These are phyloP conservation scores for Yoshiicerus persimilis DNA, from an alignment of 1,140 invertebrate genomes.

Conservation along the genomic window DNA sequence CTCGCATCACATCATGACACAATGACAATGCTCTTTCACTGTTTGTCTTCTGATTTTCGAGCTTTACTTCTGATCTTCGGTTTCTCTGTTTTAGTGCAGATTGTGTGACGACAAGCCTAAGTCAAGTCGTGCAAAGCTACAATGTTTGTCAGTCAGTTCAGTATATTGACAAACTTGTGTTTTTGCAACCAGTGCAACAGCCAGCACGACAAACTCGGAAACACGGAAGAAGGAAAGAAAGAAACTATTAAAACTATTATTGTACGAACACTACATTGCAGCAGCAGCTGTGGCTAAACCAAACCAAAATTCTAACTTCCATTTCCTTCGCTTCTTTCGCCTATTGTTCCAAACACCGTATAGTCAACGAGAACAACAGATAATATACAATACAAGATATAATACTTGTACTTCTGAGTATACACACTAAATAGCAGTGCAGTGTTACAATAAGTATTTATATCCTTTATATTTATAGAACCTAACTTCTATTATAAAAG, in stretches of 20 bases:
- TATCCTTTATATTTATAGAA: no score
- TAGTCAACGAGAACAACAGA: background rate
- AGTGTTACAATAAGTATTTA: no score
- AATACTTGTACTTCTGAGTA: no score
- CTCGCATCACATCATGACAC: background rate
- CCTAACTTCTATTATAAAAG: background rate
- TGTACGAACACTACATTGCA: background rate
- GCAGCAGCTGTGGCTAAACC: background rate
- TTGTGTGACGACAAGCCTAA: conserved; percentile 1
- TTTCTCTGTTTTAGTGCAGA: background rate
- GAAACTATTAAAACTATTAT: conserved; percentile 15
- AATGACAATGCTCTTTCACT: background rate
- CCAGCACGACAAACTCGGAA: background rate
- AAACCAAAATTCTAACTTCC: background rate
- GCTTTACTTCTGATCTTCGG: background rate
- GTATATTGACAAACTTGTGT: conserved; percentile 7
- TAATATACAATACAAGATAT: no score
- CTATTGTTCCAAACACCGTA: background rate
- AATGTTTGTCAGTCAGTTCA: background rate
- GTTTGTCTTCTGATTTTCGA: background rate
- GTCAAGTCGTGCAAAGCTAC: background rate
- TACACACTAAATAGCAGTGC: no score
- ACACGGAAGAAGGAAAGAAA: conserved; percentile 4
- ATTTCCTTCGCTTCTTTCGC: background rate
- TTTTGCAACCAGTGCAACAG: background rate